These are phyloP conservation scores for Ramphastos sulfuratus DNA, from an alignment of 2,113 vertebrate genomes.

Conservation along the genomic window DNA sequence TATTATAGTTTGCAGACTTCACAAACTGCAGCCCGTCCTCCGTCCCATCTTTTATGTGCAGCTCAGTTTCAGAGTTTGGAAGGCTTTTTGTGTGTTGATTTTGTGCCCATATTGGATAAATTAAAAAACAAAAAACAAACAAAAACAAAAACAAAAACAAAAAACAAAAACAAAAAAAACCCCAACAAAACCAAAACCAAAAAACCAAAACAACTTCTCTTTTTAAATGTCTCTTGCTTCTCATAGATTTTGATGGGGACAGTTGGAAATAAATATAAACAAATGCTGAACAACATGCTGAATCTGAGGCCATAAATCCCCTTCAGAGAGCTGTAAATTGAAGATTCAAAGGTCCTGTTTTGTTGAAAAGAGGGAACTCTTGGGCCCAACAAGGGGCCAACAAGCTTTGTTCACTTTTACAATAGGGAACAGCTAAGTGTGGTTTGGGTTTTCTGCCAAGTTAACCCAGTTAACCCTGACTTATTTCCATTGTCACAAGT, in stretches of 20 bases:
- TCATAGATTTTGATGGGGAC: not conserved
- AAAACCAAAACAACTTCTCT: not conserved
- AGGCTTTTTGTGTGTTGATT: not conserved
- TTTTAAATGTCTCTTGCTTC: not conserved
- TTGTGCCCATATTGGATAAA: not conserved
- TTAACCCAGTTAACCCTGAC: constrained; percentile 45
- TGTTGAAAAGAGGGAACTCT: constrained; percentile 19
- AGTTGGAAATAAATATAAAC: not conserved
- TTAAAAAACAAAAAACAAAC: too few relatives aligned
- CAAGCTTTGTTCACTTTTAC: constrained; percentile 30
- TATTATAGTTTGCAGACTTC: not conserved
- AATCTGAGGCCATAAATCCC: not conserved
- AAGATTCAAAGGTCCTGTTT: constrained; percentile 13
- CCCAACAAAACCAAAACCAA: not conserved
- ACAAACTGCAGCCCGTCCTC: not conserved
- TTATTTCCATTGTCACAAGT: not conserved
- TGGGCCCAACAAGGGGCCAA: not conserved
- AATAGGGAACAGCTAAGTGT: constrained; percentile 29
- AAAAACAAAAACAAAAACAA: too few relatives aligned
- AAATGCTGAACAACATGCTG: not conserved
- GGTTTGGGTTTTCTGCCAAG: constrained; percentile 39
- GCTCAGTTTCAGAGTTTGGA: not conserved
- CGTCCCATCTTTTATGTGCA: not conserved
- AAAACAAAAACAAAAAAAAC: not conserved
- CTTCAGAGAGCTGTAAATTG: constrained; percentile 3